Conservation (phyloP, 64 coral and sea anemone genomes). For the Orbicella faveolata region DNA sequence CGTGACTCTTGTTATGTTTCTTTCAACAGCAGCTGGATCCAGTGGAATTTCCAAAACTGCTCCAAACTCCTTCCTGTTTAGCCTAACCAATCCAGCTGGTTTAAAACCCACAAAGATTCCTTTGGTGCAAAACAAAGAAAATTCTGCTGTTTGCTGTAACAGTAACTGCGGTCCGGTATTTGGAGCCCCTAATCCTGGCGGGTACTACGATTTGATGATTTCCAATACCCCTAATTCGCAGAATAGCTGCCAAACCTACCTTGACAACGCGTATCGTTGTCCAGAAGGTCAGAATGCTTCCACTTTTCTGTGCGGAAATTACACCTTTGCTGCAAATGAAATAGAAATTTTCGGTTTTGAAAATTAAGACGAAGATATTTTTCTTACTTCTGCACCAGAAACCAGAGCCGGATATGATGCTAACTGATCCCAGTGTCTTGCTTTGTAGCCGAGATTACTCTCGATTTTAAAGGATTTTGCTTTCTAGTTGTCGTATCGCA, state of each 20-base stretch:
- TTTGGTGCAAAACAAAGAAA: conserved; percentile 2
- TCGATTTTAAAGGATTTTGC: no score
- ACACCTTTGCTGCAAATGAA: conserved; percentile 11
- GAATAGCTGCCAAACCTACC: neutral
- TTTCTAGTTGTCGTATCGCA: no score
- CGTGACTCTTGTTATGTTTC: neutral
- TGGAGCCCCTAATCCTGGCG: neutral
- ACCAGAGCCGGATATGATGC: no score
- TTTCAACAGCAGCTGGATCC: neutral
- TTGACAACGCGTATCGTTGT: conserved; percentile 14
- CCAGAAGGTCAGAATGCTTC: conserved; percentile 15
- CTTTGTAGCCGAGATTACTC: no score
- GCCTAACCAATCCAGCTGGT: conserved; percentile 34
- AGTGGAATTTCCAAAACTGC: conserved; percentile 3
- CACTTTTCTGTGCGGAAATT: conserved; percentile 8
- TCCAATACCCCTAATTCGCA: conserved; percentile 33
- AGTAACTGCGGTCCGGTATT: conserved; percentile 47
- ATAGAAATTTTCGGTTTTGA: conserved; percentile 21
- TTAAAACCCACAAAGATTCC: conserved; percentile 24
- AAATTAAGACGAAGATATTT: no score
- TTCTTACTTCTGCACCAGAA: no score
- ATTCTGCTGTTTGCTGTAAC: conserved; percentile 9
- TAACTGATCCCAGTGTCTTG: no score
- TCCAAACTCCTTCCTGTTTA: conserved; percentile 16
- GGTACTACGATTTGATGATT: conserved; percentile 26